Evolutionary conservation across 2,113 vertebrate species (phyloP), one percentile per base, ranked within the genome.

Genomic region (Dolichotis patagonum): DNA sequence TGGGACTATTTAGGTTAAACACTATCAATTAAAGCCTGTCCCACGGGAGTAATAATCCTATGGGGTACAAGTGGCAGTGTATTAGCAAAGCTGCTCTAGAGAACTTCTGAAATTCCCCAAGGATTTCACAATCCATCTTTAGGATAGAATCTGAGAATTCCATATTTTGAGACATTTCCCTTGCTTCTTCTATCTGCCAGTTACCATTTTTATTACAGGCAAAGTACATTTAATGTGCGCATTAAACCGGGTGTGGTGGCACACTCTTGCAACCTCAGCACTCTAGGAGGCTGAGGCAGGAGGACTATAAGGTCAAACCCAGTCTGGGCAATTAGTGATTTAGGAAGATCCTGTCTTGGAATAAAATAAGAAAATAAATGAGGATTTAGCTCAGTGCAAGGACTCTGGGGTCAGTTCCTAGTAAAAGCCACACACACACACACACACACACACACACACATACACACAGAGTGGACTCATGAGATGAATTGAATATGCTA

Each of bases 21-120:
- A 13, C 52, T 85, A 63, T 82, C 93, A 97, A 97, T 97, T 69
- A 92, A 91, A 67, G 58, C 22, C 65, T 4, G 19, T 12, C 56
- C 90, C 49, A 32, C 30, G 88, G 62, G 95, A 94, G 84, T n/a
- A 90, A 69, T 88, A 73, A 26, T 87, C 86, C 85, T 26, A n/a
- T 26, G 16, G 13, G 10, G 58, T 93, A 26, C 65, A 95, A 73
- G 35, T 71, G 67, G 54, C 38, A 43, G 62, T 60, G 26, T 85
- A 56, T 65, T 63, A 91, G 75, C 69, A 87, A 85, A 88, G 7
- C 56, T 65, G 69, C 65, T 91, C 81, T 85, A 17, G 90, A 78
- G 85, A 89, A 84, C 87, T 95, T 85, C 43, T 41, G 54, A 88
- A 85, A 85, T 52, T 80, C 73, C 80, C 83, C 62, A 58, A 93